Percentiles rank a stretch among this genome's conserved stretches.
Conservation (phyloP, 2,888 invertebrate genomes). For the Balanococcus diminutus region DNA sequence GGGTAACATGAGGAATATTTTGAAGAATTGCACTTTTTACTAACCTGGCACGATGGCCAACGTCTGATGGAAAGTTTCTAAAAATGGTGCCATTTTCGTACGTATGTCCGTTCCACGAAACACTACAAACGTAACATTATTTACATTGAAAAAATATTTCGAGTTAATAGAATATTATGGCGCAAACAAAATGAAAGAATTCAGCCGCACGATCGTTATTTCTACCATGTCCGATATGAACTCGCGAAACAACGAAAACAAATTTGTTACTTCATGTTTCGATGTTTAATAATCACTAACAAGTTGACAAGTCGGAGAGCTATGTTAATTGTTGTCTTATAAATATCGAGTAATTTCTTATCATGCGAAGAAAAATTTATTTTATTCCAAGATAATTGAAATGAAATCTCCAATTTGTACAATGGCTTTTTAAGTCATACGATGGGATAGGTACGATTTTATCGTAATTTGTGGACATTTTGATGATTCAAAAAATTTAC, state of each 20-base stretch:
- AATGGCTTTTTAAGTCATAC: background rate
- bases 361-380: background rate
- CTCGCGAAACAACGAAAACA: conserved; percentile 4
- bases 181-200: background rate
- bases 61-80: background rate
- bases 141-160: background rate
- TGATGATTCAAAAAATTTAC: too few species aligned
- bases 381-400: background rate
- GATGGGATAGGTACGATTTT: too few species aligned
- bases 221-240: background rate
- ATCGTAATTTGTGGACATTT: too few species aligned
- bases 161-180: background rate
- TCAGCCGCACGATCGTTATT: background rate
- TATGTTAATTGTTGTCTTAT: background rate
- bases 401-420: background rate
- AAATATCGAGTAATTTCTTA: background rate
- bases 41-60: background rate
- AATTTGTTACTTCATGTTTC: conserved; percentile 14
- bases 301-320: background rate
- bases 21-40: too few species aligned
- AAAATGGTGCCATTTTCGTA: background rate
- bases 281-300: conserved; percentile 24
- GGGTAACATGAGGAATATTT: too few species aligned
- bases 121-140: background rate
- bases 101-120: background rate